Evolutionary conservation across 1,140 invertebrate species (phyloP).

Genomic region (Heliconius melpomene): DNA sequence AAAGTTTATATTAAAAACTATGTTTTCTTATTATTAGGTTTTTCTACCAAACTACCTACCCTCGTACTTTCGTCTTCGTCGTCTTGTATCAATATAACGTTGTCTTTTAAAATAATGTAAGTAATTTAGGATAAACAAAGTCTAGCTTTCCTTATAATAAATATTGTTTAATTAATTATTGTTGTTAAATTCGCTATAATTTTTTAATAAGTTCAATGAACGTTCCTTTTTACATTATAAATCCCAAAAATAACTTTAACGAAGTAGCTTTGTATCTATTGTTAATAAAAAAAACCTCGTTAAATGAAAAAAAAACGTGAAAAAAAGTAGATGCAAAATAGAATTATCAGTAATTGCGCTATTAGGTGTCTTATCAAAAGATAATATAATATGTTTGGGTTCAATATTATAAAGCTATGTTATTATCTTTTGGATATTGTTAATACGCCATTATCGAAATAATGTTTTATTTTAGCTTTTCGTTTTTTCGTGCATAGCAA

Average conservation of each 20-base stretch:
- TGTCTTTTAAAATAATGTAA: no score
- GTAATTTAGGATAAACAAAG: no score
- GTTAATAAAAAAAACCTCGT: background rate
- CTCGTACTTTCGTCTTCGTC: no score
- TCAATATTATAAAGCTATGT: background rate
- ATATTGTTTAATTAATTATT: no score
- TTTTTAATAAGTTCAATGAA: no score
- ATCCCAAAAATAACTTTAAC: no score
- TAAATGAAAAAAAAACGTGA: background rate
- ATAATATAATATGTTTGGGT: background rate
- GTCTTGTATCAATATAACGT: no score
- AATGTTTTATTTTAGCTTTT: background rate
- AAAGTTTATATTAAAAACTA: background rate
- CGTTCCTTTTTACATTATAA: no score
- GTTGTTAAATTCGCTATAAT: no score
- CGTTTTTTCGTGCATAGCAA: no score
- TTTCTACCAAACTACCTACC: background rate
- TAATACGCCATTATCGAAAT: background rate
- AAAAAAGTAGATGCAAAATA: background rate
- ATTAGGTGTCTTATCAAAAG: background rate
- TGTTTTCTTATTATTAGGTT: background rate
- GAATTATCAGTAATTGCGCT: background rate
- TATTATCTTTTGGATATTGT: background rate
- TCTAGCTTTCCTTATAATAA: no score
- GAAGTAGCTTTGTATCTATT: background rate